Evolutionary conservation across 2,888 invertebrate species (phyloP).

Genomic region (Eumacrocentrus americanus): DNA sequence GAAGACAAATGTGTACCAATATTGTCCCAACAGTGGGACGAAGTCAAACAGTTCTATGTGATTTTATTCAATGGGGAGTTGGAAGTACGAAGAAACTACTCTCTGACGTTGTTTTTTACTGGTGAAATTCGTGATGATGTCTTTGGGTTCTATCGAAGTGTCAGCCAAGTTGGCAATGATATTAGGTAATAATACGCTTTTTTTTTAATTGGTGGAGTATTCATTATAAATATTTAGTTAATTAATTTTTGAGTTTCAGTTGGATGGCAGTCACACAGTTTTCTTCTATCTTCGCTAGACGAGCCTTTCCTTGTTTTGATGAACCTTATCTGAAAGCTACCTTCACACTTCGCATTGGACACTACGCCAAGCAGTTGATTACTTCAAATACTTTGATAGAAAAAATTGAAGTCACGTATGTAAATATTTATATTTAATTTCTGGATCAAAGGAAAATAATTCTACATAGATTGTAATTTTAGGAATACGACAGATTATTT

Average conservation of each 20-base stretch:
- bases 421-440: not conserved
- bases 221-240: too few species aligned
- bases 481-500: constrained; percentile 30
- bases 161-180: constrained; percentile 62
- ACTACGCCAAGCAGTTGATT: constrained; percentile 60
- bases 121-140: constrained; percentile 67
- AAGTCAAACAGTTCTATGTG: constrained; percentile 42
- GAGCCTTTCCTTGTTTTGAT: constrained; percentile 87
- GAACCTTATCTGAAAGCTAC: constrained; percentile 81
- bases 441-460: not conserved
- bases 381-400: constrained; percentile 39
- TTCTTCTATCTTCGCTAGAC: constrained; percentile 77
- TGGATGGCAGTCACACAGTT: constrained; percentile 82
- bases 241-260: constrained; percentile 62
- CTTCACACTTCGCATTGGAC: constrained; percentile 73
- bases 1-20: constrained; percentile 28
- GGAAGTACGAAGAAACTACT: constrained; percentile 59
- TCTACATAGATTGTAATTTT: not conserved
- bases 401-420: constrained; percentile 26
- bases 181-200: constrained; percentile 63
- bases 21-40: constrained; percentile 35
- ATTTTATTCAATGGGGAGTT: constrained; percentile 32
- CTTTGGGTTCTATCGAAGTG: constrained; percentile 70
- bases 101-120: constrained; percentile 63
- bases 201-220: too few species aligned